These are phyloP conservation scores for Cosmorhoe ocellata DNA, from an alignment of 2,888 invertebrate species.

Conservation along the genomic window DNA sequence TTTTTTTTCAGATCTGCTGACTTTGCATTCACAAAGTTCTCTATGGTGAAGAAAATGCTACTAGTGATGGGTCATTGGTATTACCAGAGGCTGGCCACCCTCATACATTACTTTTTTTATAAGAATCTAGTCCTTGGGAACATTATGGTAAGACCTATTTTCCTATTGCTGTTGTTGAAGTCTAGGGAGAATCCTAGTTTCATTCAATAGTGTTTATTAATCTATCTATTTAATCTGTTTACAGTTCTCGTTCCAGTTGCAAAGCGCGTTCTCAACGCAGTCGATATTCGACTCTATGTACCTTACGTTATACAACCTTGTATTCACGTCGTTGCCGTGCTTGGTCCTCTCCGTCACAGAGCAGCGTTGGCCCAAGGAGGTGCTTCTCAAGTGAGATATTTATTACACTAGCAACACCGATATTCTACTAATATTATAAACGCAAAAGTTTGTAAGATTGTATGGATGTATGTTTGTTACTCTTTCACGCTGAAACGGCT, in stretches of 20 bases:
- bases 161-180: too few relatives aligned
- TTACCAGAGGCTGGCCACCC: constrained; percentile 87
- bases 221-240: constrained; percentile 32
- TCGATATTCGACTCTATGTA: constrained; percentile 89
- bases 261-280: constrained; percentile 82
- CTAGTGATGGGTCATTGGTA: constrained; percentile 93
- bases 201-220: too few relatives aligned
- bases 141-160: constrained; percentile 66
- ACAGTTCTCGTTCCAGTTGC: constrained; percentile 82
- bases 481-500: too few relatives aligned
- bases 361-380: constrained; percentile 84
- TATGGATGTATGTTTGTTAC: too few relatives aligned
- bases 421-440: too few relatives aligned
- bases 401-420: too few relatives aligned
- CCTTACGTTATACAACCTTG: constrained; percentile 88
- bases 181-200: too few relatives aligned
- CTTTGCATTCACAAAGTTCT: constrained; percentile 93
- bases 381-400: constrained; percentile 70
- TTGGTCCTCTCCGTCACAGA: constrained; percentile 89
- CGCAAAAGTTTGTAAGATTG: too few relatives aligned
- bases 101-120: constrained; percentile 93
- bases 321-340: constrained; percentile 89
- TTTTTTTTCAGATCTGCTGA: constrained; percentile 85
- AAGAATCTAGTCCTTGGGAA: constrained; percentile 91
- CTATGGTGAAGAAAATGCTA: constrained; percentile 88